Base-by-base conservation (phyloP, 1,140 invertebrate species). In the Trypoxylus dichotomus region DNA sequence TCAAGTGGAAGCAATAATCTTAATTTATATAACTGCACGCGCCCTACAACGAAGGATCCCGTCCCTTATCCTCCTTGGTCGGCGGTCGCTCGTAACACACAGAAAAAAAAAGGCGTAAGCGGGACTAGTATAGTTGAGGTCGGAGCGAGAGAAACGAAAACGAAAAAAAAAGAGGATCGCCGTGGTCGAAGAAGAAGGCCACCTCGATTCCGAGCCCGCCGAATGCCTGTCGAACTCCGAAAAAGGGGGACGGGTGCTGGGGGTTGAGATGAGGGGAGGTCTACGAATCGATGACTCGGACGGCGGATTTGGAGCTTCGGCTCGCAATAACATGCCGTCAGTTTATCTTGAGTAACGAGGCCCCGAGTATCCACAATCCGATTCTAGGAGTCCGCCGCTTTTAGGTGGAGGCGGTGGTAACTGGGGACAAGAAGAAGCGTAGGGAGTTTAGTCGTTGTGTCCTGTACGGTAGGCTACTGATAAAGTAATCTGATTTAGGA, bases 1-100 rank as follows among this genome's bases (percentile, higher is more conserved):
- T 54, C 47, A 54, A 54, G 47, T 54, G 47, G 47, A 54, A 54
- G 47, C 47, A 54, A 54, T 54, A 54, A 54, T 54, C 47, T 54
- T 54, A 54, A 54, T 54, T 54, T 54, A 54, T 54, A 54, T 54
- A 54, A 54, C 47, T 54, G 47, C 19, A n/a, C 47, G 15, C 43
- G 15, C 47, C 47, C 47, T 54, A 19, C 47, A 3, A 37, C 5
- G 32, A 37, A 37, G 15, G 47, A 54, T 54, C 19, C 47, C 19
- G 19, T 54, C 47, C 47, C 19, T 54, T 54, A 54, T 54, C 47
- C 42, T 1, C 10, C 47, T n/a, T 54, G 47, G 47, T 54, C 47
- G 47, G 43, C 47, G 13, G 47, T 54, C 47, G 47, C 15, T 6
- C 47, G 6, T 19, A n/a, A n/a, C 15, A 54, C 47, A 54, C 47